Evolutionary conservation across 2,888 invertebrate species (phyloP).

Genomic region (Drosophila emarginata): DNA sequence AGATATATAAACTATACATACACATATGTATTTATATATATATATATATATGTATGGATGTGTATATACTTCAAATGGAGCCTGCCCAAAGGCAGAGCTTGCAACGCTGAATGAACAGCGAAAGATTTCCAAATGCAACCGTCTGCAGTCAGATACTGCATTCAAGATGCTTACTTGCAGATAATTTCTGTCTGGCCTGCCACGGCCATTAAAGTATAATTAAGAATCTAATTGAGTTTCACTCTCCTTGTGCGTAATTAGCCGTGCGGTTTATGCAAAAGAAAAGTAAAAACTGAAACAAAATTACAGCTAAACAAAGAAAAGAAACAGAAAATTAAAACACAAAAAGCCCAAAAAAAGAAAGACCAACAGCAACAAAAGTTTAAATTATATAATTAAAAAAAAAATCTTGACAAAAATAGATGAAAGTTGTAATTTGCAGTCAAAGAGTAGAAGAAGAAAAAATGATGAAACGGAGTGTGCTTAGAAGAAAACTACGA

Average conservation of each 20-base stretch:
- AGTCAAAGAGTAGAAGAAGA: conserved; percentile 40
- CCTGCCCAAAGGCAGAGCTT: conserved; percentile 36
- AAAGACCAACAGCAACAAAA: conserved; percentile 32
- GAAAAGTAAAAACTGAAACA: conserved; percentile 70
- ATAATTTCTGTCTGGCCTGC: conserved; percentile 20
- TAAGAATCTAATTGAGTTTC: conserved; percentile 70
- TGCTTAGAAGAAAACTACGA: conserved; percentile 59
- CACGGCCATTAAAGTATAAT: conserved; percentile 67
- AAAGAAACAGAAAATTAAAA: conserved; percentile 26
- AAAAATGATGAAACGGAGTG: conserved; percentile 41
- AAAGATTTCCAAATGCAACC: conserved; percentile 44
- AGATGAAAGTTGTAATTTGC: conserved; percentile 78
- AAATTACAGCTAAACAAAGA: conserved; percentile 62
- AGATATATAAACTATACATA: background rate
- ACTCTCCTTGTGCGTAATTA: conserved; percentile 70
- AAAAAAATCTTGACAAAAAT: conserved; percentile 77
- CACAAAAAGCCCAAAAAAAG: conserved; percentile 6
- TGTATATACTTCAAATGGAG: conserved; percentile 42
- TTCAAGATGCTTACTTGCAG: conserved; percentile 14
- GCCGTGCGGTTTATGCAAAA: conserved; percentile 63
- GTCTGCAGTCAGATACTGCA: conserved; percentile 10
- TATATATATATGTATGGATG: background rate
- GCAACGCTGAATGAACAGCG: conserved; percentile 40
- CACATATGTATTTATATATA: background rate
- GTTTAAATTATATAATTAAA: conserved; percentile 79